Base-by-base conservation (phyloP, 2,797 vertebrate species). In the Rhabdophis nuchalis region DNA sequence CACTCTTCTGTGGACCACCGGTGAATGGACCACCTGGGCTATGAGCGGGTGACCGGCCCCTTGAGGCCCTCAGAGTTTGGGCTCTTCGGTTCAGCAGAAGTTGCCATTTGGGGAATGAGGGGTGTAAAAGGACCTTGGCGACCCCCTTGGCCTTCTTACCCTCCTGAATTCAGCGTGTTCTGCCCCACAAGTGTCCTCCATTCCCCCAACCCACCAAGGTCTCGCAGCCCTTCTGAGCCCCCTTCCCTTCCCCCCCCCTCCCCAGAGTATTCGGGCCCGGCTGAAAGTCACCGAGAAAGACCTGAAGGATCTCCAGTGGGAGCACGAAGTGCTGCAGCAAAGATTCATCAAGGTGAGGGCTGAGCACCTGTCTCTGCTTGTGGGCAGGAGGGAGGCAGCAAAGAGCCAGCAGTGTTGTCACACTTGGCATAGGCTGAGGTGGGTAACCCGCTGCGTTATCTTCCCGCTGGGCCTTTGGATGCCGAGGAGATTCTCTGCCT, bases 311-410 rank as follows among this genome's bases (percentile, higher is more conserved):
- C 97, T 98, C 36, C 97, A 96, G 93, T 98, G 98, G 98, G 98
- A 99, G 23, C 98, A 98, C 0, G 98, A 98, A 91, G 98, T 99
- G 41, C 95, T 99, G 90, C 97, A 98, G 94, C 98, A 99, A 93
- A 97, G 97, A 7, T 98, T 98, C 88, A 89, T 92, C 16, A 97
- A 98, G 98, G 99, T 99, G 94, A 96, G 94, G 56, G 32, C 4
- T n/a, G 2, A 5, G 32, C 41, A 14, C 20, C 25, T 46, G 4
- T 8, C 14, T 10, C 3, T 14, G 3, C 36, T 11, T 52, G 54
- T 57, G 8, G 60, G 18, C 29, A 13, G 36, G 4, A 9, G 20
- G 13, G 13, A 1, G 36, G 11, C 20, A 27, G 14, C 3, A 52
- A 25, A 23, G 57, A 54, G 8, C 7, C 41, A 20, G 20, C 25